Evolutionary conservation across 1,140 invertebrate species (phyloP).

Genomic region (Penaeus japonicus): DNA sequence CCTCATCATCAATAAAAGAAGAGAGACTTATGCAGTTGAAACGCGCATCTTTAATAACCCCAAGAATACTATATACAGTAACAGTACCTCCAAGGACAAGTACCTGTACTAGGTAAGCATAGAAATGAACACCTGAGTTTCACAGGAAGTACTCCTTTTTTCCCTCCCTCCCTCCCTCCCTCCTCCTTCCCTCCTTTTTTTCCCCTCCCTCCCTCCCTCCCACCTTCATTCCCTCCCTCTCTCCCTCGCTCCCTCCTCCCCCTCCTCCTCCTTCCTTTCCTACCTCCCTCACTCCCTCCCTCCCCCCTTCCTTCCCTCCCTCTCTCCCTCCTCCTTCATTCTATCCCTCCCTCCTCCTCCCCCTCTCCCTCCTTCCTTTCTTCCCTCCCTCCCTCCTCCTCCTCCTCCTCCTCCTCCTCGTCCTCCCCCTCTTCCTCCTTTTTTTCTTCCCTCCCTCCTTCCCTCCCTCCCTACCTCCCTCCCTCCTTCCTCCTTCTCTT

Average conservation of each 20-base stretch:
- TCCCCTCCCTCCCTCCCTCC: not conserved
- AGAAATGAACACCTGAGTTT: not conserved
- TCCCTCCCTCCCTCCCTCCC: not conserved
- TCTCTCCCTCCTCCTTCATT: not conserved
- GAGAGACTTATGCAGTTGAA: too few species aligned
- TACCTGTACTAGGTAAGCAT: not conserved
- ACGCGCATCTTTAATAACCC: too few species aligned
- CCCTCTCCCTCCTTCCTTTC: too few species aligned
- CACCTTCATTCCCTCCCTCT: not conserved
- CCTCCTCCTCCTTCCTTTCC: not conserved
- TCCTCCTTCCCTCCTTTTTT: too few species aligned
- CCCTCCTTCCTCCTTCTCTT: not conserved
- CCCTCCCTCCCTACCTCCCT: too few species aligned
- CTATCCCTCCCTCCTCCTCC: too few species aligned
- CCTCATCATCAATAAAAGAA: too few species aligned
- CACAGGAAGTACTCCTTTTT: not conserved
- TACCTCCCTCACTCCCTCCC: not conserved
- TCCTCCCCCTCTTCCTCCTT: not conserved
- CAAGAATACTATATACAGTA: not conserved
- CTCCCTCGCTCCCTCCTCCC: not conserved
- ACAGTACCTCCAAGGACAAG: too few species aligned
- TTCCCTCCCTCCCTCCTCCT: too few species aligned
- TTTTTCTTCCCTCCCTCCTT: not conserved
- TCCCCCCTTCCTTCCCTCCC: not conserved
- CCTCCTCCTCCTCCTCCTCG: too few species aligned